phyloP scores from a whole-genome alignment of 2,888 invertebrate species.

The Drosophila macrospina region DNA sequence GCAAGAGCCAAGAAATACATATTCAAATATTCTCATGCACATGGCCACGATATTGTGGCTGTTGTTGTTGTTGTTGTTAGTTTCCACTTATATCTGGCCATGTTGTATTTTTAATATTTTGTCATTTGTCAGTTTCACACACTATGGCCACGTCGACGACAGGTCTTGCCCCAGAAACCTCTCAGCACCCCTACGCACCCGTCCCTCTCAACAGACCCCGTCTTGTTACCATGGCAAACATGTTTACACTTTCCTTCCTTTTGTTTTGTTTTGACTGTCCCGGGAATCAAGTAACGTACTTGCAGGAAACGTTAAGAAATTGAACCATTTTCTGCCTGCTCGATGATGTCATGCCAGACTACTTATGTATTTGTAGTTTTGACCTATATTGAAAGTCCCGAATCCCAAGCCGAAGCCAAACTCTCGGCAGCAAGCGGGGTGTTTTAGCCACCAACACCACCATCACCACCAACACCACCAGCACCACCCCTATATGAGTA shows the following conservation, averaged over 20 bases:
- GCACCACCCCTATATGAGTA: slow-evolving; percentile 3
- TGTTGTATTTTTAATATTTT: slow-evolving; percentile 68
- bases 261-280: slow-evolving; percentile 53
- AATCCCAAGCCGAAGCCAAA: not conserved
- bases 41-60: slow-evolving; percentile 45
- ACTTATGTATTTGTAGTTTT: slow-evolving; percentile 57
- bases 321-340: slow-evolving; percentile 42
- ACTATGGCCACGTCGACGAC: slow-evolving; percentile 58
- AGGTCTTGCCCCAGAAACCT: slow-evolving; percentile 36
- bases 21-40: slow-evolving; percentile 33
- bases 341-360: slow-evolving; percentile 69
- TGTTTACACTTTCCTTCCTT: slow-evolving; percentile 47
- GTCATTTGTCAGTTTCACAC: slow-evolving; percentile 69
- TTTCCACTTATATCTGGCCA: slow-evolving; percentile 33
- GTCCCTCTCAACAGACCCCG: not conserved
- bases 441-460: slow-evolving; percentile 24
- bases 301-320: slow-evolving; percentile 40
- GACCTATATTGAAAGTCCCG: slow-evolving; percentile 65
- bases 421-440: slow-evolving; percentile 29
- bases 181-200: not conserved
- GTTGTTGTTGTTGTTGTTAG: slow-evolving; percentile 4
- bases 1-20: slow-evolving; percentile 27
- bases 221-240: slow-evolving; percentile 61
- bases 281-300: slow-evolving; percentile 20
- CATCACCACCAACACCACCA: slow-evolving; percentile 4